Evolutionary conservation across 2,113 vertebrate genomes (phyloP), one percentile per base, ranked within the genome.

Genomic region (Numida meleagris): DNA sequence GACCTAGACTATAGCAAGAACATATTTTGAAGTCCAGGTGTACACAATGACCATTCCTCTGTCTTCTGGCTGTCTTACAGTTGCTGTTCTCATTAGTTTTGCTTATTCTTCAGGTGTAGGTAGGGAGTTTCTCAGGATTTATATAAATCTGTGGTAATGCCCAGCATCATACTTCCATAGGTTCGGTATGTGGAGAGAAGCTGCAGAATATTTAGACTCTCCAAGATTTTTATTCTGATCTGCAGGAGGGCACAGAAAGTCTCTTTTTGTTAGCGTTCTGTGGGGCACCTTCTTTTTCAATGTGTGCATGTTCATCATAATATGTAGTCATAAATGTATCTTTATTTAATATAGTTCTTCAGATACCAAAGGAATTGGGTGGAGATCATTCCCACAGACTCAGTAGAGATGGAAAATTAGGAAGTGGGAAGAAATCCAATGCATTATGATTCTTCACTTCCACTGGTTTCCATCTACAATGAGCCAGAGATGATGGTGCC

Each of bases 351-450:
- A 33, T 55, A 74, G 33, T 72, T 74, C 31, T 79, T 86, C 82
- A 90, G 86, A 91, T 77, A 50, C 14, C 76, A 76, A 62, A 88
- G 88, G 62, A 95, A 87, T 55, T 76, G 74, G 43, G 81, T 72
- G 78, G 36, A 72, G 24, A 74, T 36, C 17, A 86, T 92, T 96
- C 90, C 77, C 77, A 93, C 66, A 95, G 89, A 78, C 31, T 85
- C 13, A 38, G 45, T 27, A 70, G 50, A 91, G 92, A 88, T 86
- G 36, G 59, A 86, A 96, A 91, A 93, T 83, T 81, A 88, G 38
- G 12, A 61, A 78, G 42, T 84, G 74, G 88, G 72, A 83, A 94
- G 40, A 88, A 83, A 70, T 77, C 89, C 91, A 90, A 53, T 51
- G 27, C 40, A 15, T 71, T 70, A 94, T 86, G 40, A 7, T 82